A percentile compares a stretch with the other conserved stretches of the same genome.
Conservation (phyloP, 1,140 invertebrate species). For the Lucilia sericata region DNA sequence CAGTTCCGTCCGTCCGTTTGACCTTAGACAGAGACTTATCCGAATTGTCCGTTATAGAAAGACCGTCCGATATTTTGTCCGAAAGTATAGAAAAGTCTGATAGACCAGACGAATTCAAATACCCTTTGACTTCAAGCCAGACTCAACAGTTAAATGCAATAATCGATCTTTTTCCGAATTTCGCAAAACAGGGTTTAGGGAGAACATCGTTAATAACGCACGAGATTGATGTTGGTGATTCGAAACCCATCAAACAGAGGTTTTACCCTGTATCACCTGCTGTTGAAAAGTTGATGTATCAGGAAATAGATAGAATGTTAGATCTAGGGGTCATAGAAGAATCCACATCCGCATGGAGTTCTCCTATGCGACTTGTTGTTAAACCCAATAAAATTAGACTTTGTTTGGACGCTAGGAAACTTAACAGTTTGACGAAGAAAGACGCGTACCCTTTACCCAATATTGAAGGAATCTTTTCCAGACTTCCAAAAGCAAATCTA, state of each 20-base stretch:
- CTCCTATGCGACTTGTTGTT: constrained; percentile 33
- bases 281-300: too few relatives aligned
- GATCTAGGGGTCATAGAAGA: constrained; percentile 38
- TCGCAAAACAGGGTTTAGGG: constrained; percentile 40
- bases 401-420: constrained; percentile 56
- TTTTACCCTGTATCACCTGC: constrained; percentile 10
- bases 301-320: constrained; percentile 38
- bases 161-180: constrained; percentile 22
- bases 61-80: background rate
- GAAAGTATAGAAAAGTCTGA: background rate
- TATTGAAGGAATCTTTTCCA: constrained; percentile 51
- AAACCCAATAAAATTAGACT: constrained; percentile 36
- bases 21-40: too few relatives aligned
- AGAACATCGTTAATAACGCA: constrained; percentile 26
- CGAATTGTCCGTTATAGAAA: too few relatives aligned
- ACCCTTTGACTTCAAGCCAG: constrained; percentile 20
- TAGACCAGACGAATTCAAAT: background rate
- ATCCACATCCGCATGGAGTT: constrained; percentile 21
- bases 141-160: constrained; percentile 28
- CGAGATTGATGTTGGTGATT: too few relatives aligned
- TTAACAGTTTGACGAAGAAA: constrained; percentile 52
- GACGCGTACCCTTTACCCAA: constrained; percentile 52
- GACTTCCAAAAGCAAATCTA: constrained; percentile 48
- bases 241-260: constrained; percentile 35
- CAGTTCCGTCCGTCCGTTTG: constrained; percentile 28